Base-by-base conservation (phyloP, 2,888 invertebrate genomes). In the Trilocha varians region DNA sequence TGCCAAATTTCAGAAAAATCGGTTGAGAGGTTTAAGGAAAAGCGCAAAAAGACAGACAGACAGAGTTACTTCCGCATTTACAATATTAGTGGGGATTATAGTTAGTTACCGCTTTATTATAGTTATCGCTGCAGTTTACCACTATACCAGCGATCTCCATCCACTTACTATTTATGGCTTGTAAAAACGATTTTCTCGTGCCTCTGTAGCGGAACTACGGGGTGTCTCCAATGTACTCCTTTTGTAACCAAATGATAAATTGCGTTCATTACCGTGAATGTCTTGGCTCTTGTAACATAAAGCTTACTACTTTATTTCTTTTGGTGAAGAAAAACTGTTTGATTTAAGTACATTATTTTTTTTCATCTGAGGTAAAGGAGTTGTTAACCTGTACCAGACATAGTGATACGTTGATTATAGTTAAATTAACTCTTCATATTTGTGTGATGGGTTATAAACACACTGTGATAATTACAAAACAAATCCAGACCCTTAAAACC, bases 81-180 rank as follows among this genome's bases (percentile, higher is more conserved):
- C n/a, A n/a, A n/a, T n/a, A n/a, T n/a, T n/a, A n/a, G n/a, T n/a
- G n/a, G n/a, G n/a, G n/a, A n/a, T n/a, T n/a, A n/a, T n/a, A n/a
- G n/a, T 9, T 5, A 25, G 17, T 48, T 45, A 34, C 43, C 37
- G 44, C 34, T 39, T 46, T 40, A 35, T 36, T 16, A 15, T 16
- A 15, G 32, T 34, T 34, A 13, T 39, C 17, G 36, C 43, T 41
- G 49, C 44, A 62, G 59, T 66, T 70, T 59, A 63, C 52, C 52
- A 55, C 65, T 71, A 72, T 76, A 68, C 76, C 60, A 62, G n/a
- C n/a, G n/a, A n/a, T n/a, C n/a, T n/a, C n/a, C n/a, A 57, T 52
- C 59, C 68, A 72, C 70, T 78, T 67, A 65, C 50, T 63, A 67
- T 77, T 75, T 67, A 77, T 60, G 71, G 70, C 67, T 67, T 70